Evolutionary conservation across 2,888 invertebrate species (phyloP).

Genomic region (Synanthedon andrenaeformis): DNA sequence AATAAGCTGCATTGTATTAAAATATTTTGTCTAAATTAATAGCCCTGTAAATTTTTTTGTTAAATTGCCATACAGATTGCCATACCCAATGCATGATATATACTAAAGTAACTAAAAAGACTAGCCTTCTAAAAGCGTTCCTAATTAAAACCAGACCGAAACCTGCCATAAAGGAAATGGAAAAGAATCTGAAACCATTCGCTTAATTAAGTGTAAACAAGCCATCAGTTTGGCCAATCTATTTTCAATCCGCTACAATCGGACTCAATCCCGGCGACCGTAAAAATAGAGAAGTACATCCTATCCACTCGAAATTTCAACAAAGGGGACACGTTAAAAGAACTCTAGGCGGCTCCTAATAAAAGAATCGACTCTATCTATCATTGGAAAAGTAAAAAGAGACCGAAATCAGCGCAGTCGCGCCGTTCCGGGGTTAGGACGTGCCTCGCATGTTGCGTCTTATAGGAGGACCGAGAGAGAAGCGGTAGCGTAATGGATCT

Average conservation of each 20-base stretch:
- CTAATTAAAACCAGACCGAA: too few species aligned
- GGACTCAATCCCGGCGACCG: constrained; percentile 16
- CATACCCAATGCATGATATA: too few species aligned
- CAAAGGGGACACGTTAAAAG: constrained; percentile 36
- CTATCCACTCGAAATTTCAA: constrained; percentile 13
- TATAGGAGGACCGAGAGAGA: neutral
- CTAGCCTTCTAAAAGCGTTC: too few species aligned
- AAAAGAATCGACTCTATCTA: constrained; percentile 54
- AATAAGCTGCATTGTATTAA: too few species aligned
- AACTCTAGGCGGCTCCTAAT: constrained; percentile 36
- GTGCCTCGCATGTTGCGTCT: constrained; percentile 47
- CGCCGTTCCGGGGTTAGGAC: constrained; percentile 37
- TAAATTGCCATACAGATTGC: too few species aligned
- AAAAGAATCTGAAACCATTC: neutral
- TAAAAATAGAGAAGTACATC: constrained; percentile 7
- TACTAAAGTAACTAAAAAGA: too few species aligned
- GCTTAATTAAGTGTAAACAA: neutral
- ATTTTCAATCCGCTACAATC: constrained; percentile 16
- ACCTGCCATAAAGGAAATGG: neutral
- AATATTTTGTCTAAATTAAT: too few species aligned
- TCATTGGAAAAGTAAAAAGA: constrained; percentile 47
- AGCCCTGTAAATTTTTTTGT: too few species aligned
- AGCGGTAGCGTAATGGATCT: neutral
- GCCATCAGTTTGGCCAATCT: constrained; percentile 6
- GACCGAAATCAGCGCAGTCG: constrained; percentile 50